A percentile compares a stretch with the other conserved stretches of the same genome.
These are phyloP conservation scores for Synchiropus splendidus DNA, from an alignment of 2,113 vertebrate species.

Conservation along the genomic window DNA sequence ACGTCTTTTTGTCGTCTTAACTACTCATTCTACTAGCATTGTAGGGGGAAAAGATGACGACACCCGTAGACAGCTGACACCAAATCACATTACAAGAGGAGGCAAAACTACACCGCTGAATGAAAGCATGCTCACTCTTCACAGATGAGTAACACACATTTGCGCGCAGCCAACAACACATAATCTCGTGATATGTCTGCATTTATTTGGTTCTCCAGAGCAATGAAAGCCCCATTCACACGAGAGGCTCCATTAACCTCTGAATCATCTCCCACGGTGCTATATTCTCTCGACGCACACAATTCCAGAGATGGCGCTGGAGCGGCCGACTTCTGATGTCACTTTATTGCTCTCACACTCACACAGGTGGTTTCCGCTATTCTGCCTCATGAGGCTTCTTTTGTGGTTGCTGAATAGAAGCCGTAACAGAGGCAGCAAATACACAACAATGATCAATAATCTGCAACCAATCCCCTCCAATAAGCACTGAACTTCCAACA, in stretches of 20 bases:
- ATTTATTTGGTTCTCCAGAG: conserved; percentile 23
- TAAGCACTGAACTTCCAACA: no score
- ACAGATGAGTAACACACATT: conserved; percentile 1
- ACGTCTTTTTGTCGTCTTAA: no score
- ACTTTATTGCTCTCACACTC: conserved; percentile 14
- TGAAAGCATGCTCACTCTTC: conserved; percentile 8
- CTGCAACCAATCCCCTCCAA: no score
- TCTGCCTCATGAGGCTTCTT: conserved; percentile 10
- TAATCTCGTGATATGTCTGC: conserved; percentile 14
- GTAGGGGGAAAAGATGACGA: no score
- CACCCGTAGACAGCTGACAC: conserved; percentile 40
- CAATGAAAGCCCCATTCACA: conserved; percentile 36
- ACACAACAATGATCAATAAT: no score
- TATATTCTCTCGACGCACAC: conserved; percentile 33
- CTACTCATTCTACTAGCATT: no score
- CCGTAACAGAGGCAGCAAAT: no score
- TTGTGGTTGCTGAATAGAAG: conserved; percentile 1
- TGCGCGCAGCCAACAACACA: not conserved
- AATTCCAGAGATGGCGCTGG: conserved; percentile 14
- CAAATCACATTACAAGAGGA: no score
- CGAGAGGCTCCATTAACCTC: conserved; percentile 48
- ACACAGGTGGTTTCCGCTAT: conserved; percentile 9
- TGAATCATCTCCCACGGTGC: conserved; percentile 28
- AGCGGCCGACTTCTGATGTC: no score
- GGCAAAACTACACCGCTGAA: conserved; percentile 9